phyloP scores from a whole-genome alignment of 2,888 invertebrate genomes.

The Plebejus argus region DNA sequence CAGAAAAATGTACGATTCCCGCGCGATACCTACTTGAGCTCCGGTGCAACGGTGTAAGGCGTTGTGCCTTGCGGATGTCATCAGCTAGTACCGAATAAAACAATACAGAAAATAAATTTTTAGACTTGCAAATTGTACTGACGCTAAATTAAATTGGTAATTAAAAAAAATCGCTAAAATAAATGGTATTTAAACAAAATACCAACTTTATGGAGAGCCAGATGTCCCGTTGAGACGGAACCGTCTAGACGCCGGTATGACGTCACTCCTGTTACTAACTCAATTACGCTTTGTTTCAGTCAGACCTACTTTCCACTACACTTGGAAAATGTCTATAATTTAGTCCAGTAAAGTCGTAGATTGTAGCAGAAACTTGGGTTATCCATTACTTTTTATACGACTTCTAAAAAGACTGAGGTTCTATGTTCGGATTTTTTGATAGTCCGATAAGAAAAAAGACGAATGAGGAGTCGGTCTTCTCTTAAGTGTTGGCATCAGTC shows the following conservation, averaged over 20 bases:
- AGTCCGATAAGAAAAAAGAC: too few relatives aligned
- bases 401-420: neutral
- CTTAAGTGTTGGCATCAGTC: neutral
- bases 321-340: neutral
- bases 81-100: too few relatives aligned
- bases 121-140: neutral
- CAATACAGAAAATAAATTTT: too few relatives aligned
- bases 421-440: neutral
- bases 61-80: too few relatives aligned
- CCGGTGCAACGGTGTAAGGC: too few relatives aligned
- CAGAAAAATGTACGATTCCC: too few relatives aligned
- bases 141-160: neutral
- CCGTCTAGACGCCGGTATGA: neutral
- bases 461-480: too few relatives aligned
- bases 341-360: too few relatives aligned
- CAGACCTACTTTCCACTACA: slow-evolving; percentile 15
- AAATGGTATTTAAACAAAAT: slow-evolving; percentile 13
- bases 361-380: too few relatives aligned
- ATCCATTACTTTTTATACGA: neutral
- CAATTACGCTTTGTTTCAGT: slow-evolving; percentile 2
- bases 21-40: too few relatives aligned
- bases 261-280: slow-evolving; percentile 13
- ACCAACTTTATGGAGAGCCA: neutral
- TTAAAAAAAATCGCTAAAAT: slow-evolving; percentile 3
- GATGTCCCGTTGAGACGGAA: slow-evolving; percentile 2